phyloP scores from a whole-genome alignment of 1,140 invertebrate genomes.

The Diabrotica undecimpunctata region DNA sequence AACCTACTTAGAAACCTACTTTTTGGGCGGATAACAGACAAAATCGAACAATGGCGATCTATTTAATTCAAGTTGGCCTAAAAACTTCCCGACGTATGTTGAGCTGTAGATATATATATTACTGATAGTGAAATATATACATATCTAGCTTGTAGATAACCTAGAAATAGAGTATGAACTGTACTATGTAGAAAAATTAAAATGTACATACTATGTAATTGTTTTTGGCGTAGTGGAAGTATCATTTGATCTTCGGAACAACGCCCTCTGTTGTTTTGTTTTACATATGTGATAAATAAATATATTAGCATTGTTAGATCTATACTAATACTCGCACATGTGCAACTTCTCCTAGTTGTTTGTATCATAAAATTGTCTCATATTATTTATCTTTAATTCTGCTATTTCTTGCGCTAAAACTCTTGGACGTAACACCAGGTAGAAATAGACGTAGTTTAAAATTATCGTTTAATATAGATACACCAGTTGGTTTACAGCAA shows the following conservation, averaged over 20 bases:
- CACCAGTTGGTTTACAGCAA: too few species aligned
- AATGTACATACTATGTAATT: conserved; percentile 34
- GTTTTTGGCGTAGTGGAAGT: conserved; percentile 40
- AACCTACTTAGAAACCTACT: too few species aligned
- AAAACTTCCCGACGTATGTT: conserved; percentile 41
- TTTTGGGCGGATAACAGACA: too few species aligned
- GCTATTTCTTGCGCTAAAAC: too few species aligned
- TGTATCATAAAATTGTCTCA: neutral
- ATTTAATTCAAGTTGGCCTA: conserved; percentile 4
- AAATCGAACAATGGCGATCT: neutral
- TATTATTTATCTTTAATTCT: too few species aligned
- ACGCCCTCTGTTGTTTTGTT: conserved; percentile 45
- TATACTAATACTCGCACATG: conserved; percentile 1
- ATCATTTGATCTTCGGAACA: conserved; percentile 30
- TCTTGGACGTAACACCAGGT: too few species aligned
- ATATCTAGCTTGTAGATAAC: conserved; percentile 43
- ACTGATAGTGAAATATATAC: conserved; percentile 39
- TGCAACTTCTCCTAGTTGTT: neutral
- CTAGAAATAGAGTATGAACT: conserved; percentile 11
- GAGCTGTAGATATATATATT: conserved; percentile 30
- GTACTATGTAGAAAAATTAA: conserved; percentile 23
- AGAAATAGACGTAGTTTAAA: too few species aligned
- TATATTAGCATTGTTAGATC: conserved; percentile 1
- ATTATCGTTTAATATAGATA: too few species aligned
- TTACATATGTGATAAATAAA: conserved; percentile 40